phyloP scores from a whole-genome alignment of 2,113 vertebrate genomes.

The Antidorcas marsupialis region DNA sequence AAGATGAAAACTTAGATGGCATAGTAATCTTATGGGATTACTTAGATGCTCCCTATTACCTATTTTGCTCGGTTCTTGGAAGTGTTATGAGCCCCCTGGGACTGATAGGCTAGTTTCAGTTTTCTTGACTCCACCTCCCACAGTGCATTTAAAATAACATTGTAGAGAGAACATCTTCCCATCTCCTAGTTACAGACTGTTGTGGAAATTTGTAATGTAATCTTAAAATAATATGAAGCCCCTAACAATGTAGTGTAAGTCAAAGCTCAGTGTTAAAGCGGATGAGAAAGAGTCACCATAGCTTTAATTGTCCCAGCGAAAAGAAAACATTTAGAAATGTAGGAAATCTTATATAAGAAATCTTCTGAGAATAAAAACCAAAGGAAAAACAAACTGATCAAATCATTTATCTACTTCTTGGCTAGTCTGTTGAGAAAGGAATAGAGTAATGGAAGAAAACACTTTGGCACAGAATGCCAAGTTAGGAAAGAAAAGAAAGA shows the following conservation, averaged over 20 bases:
- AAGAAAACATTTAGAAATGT: background rate
- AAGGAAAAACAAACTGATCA: background rate
- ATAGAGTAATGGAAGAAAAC: background rate
- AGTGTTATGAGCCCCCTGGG: background rate
- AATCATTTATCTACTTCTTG: background rate
- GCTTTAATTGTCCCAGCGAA: background rate
- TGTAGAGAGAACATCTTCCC: background rate
- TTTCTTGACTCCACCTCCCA: background rate
- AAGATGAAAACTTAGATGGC: background rate
- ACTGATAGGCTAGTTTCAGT: background rate
- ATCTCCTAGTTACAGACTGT: background rate
- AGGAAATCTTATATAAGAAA: background rate
- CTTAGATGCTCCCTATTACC: background rate
- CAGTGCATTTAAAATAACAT: background rate
- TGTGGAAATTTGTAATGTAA: background rate
- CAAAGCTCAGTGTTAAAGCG: background rate
- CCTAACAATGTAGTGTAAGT: background rate
- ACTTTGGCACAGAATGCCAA: background rate
- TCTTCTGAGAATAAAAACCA: background rate
- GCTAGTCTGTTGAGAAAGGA: background rate
- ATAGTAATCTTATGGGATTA: background rate
- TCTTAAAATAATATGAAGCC: background rate
- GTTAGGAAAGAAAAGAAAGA: background rate
- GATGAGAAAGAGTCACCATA: background rate
- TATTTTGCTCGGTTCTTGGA: background rate